Evolutionary conservation across 2,888 invertebrate genomes (phyloP).

Genomic region (Argyresthia goedartella): DNA sequence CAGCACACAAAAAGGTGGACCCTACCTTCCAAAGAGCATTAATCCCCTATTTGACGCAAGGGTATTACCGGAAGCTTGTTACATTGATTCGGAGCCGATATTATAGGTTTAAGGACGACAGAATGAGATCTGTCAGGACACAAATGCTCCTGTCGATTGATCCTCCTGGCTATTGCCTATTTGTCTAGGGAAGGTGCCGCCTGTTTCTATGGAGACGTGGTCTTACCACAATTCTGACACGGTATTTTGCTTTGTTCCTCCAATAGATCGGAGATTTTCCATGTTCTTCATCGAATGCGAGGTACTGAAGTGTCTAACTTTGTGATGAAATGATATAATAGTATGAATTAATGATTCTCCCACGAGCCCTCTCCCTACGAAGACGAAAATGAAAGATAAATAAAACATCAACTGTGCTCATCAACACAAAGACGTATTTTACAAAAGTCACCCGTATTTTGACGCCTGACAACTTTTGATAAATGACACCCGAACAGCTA

Average conservation of each 20-base stretch:
- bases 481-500: constrained; percentile 1
- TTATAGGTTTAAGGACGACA: neutral
- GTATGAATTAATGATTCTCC: constrained; percentile 1
- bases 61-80: neutral
- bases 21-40: neutral
- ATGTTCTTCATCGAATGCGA: neutral
- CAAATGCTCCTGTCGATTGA: neutral
- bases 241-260: no score
- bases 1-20: neutral
- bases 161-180: neutral
- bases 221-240: no score
- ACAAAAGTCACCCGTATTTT: neutral
- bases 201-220: no score
- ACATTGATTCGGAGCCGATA: neutral
- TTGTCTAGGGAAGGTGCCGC: no score
- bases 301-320: neutral
- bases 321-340: neutral
- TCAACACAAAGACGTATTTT: constrained; percentile 1
- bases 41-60: neutral
- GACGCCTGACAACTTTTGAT: neutral
- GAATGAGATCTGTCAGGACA: neutral
- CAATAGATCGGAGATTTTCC: no score
- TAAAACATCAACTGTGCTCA: neutral
- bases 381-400: constrained; percentile 1
- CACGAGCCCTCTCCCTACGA: neutral